Percentiles rank a stretch among this genome's conserved stretches.
Evolutionary conservation across 2,888 invertebrate species (phyloP).

Genomic region (Lepeophtheirus nordmannii): DNA sequence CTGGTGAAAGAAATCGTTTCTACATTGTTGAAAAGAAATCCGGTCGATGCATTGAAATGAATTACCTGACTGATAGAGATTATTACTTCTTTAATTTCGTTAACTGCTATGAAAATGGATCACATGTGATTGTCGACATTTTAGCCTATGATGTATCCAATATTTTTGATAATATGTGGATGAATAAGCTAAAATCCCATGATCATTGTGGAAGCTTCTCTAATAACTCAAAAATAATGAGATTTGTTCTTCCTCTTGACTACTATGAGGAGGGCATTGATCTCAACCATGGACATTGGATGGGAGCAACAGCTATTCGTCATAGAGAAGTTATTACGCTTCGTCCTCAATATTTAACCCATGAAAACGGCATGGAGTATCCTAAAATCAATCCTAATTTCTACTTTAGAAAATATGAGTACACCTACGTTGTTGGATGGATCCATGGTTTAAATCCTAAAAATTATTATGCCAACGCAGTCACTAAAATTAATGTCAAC

Average conservation of each 20-base stretch:
- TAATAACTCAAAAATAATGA: slow-evolving; percentile 30
- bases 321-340: neutral
- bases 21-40: slow-evolving; percentile 34
- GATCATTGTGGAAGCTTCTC: slow-evolving; percentile 24
- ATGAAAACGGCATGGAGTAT: slow-evolving; percentile 14
- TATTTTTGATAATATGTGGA: slow-evolving; percentile 33
- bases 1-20: slow-evolving; percentile 35
- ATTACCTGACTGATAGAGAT: slow-evolving; percentile 32
- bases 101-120: slow-evolving; percentile 40
- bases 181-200: slow-evolving; percentile 30
- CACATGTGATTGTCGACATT: slow-evolving; percentile 32
- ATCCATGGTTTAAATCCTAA: slow-evolving; percentile 4
- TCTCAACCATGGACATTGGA: neutral
- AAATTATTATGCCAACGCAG: slow-evolving; percentile 16
- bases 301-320: neutral
- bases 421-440: slow-evolving; percentile 18
- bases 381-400: slow-evolving; percentile 11
- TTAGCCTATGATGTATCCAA: slow-evolving; percentile 33
- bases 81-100: slow-evolving; percentile 42
- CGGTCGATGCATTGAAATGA: slow-evolving; percentile 32
- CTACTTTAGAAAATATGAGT: slow-evolving; percentile 3
- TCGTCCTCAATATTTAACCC: neutral
- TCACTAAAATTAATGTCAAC: slow-evolving; percentile 17
- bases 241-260: slow-evolving; percentile 37
- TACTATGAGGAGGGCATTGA: neutral